A percentile compares a stretch with the other conserved stretches of the same genome.
These are phyloP conservation scores for Cheirogaleus medius DNA, from an alignment of 2,113 vertebrate genomes.

Conservation along the genomic window DNA sequence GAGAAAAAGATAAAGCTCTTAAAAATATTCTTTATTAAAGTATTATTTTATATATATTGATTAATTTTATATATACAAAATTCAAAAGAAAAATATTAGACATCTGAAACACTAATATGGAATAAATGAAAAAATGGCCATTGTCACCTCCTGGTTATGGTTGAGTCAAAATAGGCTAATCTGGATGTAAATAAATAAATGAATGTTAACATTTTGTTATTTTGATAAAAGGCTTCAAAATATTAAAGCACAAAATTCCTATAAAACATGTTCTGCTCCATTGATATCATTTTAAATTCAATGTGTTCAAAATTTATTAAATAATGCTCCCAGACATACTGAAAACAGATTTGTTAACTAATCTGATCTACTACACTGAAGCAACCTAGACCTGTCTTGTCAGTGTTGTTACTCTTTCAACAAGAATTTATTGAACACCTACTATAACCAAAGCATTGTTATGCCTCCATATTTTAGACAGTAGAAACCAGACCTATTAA, in stretches of 20 bases:
- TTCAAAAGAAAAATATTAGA: background rate
- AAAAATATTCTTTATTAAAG: background rate
- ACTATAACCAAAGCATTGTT: background rate
- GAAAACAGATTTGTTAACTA: background rate
- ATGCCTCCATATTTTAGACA: background rate
- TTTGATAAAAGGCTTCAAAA: background rate
- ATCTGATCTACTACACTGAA: background rate
- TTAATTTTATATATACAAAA: background rate
- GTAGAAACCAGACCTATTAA: background rate
- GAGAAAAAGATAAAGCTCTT: background rate
- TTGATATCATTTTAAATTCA: background rate
- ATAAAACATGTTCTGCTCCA: background rate
- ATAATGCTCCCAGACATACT: background rate
- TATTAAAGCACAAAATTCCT: background rate
- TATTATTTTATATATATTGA: background rate
- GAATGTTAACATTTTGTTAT: background rate
- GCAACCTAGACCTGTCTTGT: background rate
- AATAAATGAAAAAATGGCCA: background rate
- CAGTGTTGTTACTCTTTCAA: background rate
- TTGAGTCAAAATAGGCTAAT: background rate
- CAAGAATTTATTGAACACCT: background rate
- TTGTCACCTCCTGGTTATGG: background rate
- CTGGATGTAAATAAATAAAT: background rate
- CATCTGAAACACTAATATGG: background rate
- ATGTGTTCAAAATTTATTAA: background rate